phyloP scores from a whole-genome alignment of 2,888 invertebrate species.

The Labia minor region DNA sequence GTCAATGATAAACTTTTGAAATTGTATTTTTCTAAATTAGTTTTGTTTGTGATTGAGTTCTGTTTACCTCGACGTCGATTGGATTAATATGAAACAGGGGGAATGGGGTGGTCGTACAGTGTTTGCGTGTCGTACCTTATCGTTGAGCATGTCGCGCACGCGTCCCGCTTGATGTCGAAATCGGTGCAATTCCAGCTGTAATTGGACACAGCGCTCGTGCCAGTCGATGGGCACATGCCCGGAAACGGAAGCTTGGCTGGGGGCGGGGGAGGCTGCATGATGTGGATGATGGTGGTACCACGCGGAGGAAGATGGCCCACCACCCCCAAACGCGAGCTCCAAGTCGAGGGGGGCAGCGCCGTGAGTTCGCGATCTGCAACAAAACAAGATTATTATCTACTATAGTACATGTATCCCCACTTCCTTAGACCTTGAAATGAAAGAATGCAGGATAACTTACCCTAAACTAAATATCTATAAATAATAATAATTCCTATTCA shows the following conservation, averaged over 20 bases:
- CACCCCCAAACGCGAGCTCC: constrained; percentile 26
- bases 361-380: neutral
- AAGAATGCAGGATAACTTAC: no score
- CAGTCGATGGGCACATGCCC: constrained; percentile 51
- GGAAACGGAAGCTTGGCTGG: constrained; percentile 16
- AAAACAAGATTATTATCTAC: neutral
- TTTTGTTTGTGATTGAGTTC: no score
- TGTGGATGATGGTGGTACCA: constrained; percentile 15
- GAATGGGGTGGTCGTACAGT: constrained; percentile 26
- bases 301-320: constrained; percentile 17
- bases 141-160: constrained; percentile 76
- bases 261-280: constrained; percentile 15
- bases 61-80: constrained; percentile 23
- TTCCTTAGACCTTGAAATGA: no score
- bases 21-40: no score
- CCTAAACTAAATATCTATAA: no score
- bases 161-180: constrained; percentile 78
- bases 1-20: no score
- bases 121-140: constrained; percentile 60
- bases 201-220: constrained; percentile 77
- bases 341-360: constrained; percentile 22
- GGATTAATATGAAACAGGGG: constrained; percentile 20
- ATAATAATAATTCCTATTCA: no score
- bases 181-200: constrained; percentile 75
- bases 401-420: no score